These are phyloP conservation scores for Eurystomus gularis DNA, from an alignment of 2,113 vertebrate species.

Conservation along the genomic window DNA sequence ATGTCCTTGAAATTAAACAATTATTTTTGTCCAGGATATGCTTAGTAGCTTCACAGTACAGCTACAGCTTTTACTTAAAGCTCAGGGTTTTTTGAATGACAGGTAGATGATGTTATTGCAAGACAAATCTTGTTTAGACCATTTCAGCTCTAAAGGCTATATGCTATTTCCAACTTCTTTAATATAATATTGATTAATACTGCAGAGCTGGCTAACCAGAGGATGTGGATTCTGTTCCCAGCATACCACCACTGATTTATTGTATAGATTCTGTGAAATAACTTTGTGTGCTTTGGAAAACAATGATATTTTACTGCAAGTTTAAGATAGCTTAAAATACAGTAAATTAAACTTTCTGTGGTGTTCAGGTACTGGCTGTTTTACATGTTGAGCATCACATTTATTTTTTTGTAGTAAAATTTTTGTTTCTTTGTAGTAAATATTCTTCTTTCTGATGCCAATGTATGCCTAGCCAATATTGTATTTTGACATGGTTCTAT, in stretches of 20 bases:
- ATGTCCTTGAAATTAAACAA: background rate
- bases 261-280: background rate
- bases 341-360: background rate
- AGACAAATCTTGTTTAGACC: background rate
- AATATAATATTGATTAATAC: background rate
- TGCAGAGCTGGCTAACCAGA: background rate
- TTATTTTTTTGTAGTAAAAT: background rate
- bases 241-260: background rate
- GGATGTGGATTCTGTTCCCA: background rate
- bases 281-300: background rate
- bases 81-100: background rate
- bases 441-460: background rate
- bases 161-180: background rate
- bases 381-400: background rate
- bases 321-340: background rate
- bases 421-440: background rate
- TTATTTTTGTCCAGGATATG: background rate
- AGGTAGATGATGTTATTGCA: background rate
- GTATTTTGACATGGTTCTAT: background rate
- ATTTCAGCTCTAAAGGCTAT: background rate
- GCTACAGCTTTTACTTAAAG: background rate
- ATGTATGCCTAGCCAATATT: background rate
- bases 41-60: background rate
- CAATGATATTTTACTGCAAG: background rate
- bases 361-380: background rate